These are phyloP conservation scores for Protonibea diacanthus DNA, from an alignment of 2,797 vertebrate genomes.

Conservation along the genomic window DNA sequence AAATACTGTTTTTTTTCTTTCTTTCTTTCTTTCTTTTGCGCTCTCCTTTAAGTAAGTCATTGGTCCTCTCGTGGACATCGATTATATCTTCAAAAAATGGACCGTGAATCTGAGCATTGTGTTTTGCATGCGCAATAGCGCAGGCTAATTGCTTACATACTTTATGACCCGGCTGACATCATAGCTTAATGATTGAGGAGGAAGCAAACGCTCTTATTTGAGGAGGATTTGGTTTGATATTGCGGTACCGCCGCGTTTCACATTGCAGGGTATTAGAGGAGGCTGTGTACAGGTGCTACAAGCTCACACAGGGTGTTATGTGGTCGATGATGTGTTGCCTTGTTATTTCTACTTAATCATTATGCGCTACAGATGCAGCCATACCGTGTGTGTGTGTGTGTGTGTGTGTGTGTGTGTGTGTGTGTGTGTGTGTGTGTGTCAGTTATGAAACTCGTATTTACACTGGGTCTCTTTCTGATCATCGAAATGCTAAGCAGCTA, in stretches of 20 bases:
- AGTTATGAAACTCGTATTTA: constrained; percentile 41
- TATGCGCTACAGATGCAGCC: constrained; percentile 60
- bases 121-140: constrained; percentile 65
- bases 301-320: constrained; percentile 63
- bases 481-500: constrained; percentile 14
- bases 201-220: constrained; percentile 63
- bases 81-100: constrained; percentile 46
- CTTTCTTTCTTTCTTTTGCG: constrained; percentile 22
- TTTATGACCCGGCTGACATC: constrained; percentile 73
- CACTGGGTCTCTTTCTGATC: constrained; percentile 17
- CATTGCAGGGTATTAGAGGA: constrained; percentile 69
- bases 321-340: constrained; percentile 65
- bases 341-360: constrained; percentile 65
- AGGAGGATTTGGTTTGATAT: constrained; percentile 66
- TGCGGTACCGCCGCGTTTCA: constrained; percentile 69
- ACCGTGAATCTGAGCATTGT: constrained; percentile 42
- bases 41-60: constrained; percentile 62
- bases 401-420: constrained; percentile 30
- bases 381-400: constrained; percentile 29
- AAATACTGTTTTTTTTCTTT: constrained; percentile 55
- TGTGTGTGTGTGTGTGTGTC: constrained; percentile 39
- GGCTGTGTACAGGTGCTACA: constrained; percentile 76
- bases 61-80: constrained; percentile 53
- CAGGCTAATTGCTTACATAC: constrained; percentile 62
- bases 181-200: constrained; percentile 64